Percentiles rank a stretch among this genome's conserved stretches.
These are phyloP conservation scores for Mimachlamys varia DNA, from an alignment of 2,888 invertebrate species.

Conservation along the genomic window DNA sequence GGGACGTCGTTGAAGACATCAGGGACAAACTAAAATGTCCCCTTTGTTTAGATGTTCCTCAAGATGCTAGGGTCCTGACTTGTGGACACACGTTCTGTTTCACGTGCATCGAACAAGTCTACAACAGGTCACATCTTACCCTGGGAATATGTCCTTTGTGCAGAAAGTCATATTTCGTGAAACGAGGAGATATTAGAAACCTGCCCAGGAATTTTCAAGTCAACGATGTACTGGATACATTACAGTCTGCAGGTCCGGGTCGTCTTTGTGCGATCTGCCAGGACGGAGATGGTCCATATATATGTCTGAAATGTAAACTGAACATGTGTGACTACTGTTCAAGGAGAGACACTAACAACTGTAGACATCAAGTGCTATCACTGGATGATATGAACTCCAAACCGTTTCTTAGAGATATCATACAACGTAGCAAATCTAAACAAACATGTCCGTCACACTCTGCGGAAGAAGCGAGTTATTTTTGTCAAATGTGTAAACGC, in stretches of 20 bases:
- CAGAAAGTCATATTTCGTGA: neutral
- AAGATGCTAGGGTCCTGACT: neutral
- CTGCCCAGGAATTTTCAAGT: neutral
- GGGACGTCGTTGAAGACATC: neutral
- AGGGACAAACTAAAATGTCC: neutral
- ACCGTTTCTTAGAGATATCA: neutral
- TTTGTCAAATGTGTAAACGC: neutral
- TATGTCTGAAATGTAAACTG: neutral
- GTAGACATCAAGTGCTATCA: neutral
- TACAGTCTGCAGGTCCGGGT: neutral
- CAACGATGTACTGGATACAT: neutral
- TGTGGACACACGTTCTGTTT: conserved; percentile 20
- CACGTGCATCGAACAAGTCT: neutral
- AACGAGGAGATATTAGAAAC: neutral
- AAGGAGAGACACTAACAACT: neutral
- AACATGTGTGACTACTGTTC: neutral
- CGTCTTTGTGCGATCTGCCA: neutral
- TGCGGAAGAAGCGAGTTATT: neutral
- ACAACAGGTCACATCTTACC: neutral
- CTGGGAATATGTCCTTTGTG: neutral
- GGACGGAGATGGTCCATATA: neutral
- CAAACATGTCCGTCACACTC: neutral
- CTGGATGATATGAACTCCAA: neutral
- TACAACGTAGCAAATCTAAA: neutral
- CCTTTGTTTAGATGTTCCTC: neutral